Base-by-base conservation (phyloP, 2,888 invertebrate genomes). In the Ceratothoa steindachneri region DNA sequence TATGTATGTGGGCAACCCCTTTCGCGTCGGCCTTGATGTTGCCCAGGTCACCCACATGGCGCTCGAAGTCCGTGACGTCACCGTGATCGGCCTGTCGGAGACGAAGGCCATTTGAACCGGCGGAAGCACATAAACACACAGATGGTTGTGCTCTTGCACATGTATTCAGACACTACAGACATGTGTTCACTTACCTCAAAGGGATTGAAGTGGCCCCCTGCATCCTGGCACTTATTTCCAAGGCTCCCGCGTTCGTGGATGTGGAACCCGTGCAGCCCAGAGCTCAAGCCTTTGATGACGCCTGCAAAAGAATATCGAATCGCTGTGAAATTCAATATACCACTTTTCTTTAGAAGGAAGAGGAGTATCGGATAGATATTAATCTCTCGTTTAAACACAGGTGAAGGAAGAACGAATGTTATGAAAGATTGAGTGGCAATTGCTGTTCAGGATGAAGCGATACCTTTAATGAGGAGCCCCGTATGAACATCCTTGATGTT, bases 171-270 rank as follows among this genome's bases (percentile, higher is more conserved):
- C n/a, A n/a, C n/a, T n/a, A n/a, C n/a, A n/a, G n/a, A n/a, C n/a
- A n/a, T n/a, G n/a, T n/a, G n/a, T n/a, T n/a, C n/a, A n/a, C 52
- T 51, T 3, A 51, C 52, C n/a, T 89, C 89, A 67, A 84, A 81
- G 0, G 97, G 97, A 86, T 97, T 97, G 86, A 93, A 97, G 86
- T 97, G 97, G 0, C 93, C 87, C 0, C 97, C 97, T 41, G 97
- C 95, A 52, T 94, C 95, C n/a, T 91, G 93, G 85, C 97, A 97
- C 0, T 87, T 86, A 85, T 80, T 9, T 30, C 30, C 41, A 15
- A 27, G 93, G 85, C 97, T 97, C 0, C 97, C 97, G 83, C 95
- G 97, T 86, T 97, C 93, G 84, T 97, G 97, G 77, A 97, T 89
- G 84, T 97, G 97, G 86, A 97, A 95, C 27, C 95, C 95, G 83